Conservation (phyloP, 1,140 invertebrate species). For the Brachionus sp. region DNA sequence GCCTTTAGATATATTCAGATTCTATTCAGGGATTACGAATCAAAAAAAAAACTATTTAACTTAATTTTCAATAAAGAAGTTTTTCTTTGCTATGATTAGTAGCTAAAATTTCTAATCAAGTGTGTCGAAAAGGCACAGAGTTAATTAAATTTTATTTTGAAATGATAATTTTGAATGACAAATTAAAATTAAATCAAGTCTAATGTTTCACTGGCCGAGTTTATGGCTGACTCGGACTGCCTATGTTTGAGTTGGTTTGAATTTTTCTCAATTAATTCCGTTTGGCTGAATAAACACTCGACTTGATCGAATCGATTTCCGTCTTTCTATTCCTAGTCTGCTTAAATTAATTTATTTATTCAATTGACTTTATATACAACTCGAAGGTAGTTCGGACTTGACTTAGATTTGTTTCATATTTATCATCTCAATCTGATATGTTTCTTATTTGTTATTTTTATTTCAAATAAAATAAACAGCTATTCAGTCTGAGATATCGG, state of each 20-base stretch:
- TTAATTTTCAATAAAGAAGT: neutral
- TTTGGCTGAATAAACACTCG: neutral
- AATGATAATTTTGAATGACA: neutral
- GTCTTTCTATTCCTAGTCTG: slow-evolving; percentile 13
- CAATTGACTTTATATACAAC: neutral
- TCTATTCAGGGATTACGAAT: neutral
- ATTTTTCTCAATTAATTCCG: slow-evolving; percentile 7
- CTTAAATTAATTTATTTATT: slow-evolving; percentile 13
- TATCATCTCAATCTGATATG: neutral
- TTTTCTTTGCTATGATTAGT: neutral
- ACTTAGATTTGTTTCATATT: slow-evolving; percentile 12
- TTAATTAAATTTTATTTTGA: slow-evolving; percentile 27
- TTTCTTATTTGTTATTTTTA: neutral
- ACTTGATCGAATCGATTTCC: neutral
- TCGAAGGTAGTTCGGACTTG: neutral
- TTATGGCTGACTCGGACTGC: neutral
- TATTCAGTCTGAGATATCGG: neutral
- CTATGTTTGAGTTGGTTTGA: neutral
- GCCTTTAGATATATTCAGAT: neutral
- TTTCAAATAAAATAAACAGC: slow-evolving; percentile 11
- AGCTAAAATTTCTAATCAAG: neutral
- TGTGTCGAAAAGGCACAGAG: slow-evolving; percentile 1
- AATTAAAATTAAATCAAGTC: neutral
- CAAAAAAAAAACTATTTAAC: neutral
- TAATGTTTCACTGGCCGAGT: neutral